Base-by-base conservation (phyloP, 2,797 vertebrate species). In the Furcifer pardalis region DNA sequence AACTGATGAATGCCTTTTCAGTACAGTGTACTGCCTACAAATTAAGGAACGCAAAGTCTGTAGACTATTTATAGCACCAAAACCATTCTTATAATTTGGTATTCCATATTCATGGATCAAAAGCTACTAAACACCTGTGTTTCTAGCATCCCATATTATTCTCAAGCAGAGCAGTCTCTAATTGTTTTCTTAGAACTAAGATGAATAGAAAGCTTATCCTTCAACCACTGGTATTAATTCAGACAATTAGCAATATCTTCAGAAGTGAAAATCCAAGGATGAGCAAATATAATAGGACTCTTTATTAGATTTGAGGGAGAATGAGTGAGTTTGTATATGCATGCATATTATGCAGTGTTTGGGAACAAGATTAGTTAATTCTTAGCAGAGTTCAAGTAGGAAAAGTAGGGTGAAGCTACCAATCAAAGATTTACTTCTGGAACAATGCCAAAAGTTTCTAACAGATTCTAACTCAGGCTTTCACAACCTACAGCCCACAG, bases 311-410 rank as follows among this genome's bases (percentile, higher is more conserved):
- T 40, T 0, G 0, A 17, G 21, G 79, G 8, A 6, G 1, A 3
- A 12, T 7, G 73, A 63, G 9, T 1, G 15, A 19, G 52, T 13
- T 35, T 69, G 35, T 79, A 85, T 63, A n/a, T n/a, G n/a, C n/a
- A n/a, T n/a, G n/a, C n/a, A n/a, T n/a, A 86, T 88, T 75, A 90
- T 85, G 35, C 80, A 12, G 79, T 56, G 76, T 30, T 63, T 76
- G 74, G 88, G 88, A 82, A 73, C 10, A 63, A 46, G 10, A 49
- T 19, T 44, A 44, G 40, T 75, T 83, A 52, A 35, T 5, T 62
- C 27, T 23, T 40, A 63, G 40, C 32, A 35, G 40, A 84, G 27
- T 77, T 59, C 35, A n/a, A 32, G 21, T 13, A 79, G 46, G 4
- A 49, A 42, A 74, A 56, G 40, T 13, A 74, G 13, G 40, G 4